Conservation (phyloP, 2,888 invertebrate species). For the Oasisia sp. region DNA sequence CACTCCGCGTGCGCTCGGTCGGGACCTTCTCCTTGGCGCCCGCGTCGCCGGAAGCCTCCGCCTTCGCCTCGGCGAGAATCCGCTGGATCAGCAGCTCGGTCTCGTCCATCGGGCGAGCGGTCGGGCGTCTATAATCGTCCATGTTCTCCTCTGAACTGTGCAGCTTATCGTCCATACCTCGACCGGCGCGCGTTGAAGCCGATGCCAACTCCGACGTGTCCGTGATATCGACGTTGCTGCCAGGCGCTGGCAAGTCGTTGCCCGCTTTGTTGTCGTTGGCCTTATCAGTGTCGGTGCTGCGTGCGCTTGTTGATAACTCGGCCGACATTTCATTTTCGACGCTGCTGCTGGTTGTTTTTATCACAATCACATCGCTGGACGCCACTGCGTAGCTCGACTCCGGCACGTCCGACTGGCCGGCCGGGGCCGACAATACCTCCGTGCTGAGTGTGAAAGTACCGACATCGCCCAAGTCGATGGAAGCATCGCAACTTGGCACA, state of each 20-base stretch:
- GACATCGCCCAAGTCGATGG: not conserved
- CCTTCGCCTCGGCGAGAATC: constrained; percentile 34
- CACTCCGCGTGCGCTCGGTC: not conserved
- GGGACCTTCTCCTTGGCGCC: not conserved
- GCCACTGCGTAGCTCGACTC: not conserved
- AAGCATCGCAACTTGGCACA: not conserved
- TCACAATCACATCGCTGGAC: not conserved
- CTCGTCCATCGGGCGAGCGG: not conserved
- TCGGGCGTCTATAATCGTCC: not conserved
- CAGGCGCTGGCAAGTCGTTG: not conserved
- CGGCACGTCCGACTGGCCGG: not conserved
- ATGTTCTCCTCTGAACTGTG: not conserved
- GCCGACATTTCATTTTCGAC: not conserved
- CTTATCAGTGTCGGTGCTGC: not conserved
- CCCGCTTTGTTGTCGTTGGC: constrained; percentile 3
- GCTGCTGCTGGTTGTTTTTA: not conserved
- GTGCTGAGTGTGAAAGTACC: not conserved
- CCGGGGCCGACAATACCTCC: not conserved
- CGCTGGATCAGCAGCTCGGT: constrained; percentile 37
- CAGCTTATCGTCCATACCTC: not conserved
- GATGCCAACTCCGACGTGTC: not conserved
- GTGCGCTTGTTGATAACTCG: not conserved
- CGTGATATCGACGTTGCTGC: constrained; percentile 1
- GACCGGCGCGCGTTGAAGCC: not conserved
- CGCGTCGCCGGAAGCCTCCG: not conserved